phyloP scores from a whole-genome alignment of 2,888 invertebrate species.

The Hypolimnas misippus region DNA sequence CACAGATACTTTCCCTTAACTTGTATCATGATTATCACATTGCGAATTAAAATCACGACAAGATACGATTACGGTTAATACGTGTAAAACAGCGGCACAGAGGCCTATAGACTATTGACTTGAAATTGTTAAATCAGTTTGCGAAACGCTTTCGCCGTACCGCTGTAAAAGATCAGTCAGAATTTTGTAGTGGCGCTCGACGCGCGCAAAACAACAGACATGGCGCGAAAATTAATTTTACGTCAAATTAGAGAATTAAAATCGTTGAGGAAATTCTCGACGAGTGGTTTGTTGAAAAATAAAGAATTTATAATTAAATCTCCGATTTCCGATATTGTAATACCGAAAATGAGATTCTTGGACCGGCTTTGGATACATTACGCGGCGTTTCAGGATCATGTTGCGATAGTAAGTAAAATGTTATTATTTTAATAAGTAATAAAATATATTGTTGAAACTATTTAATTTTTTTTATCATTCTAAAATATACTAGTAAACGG shows the following conservation, averaged over 20 bases:
- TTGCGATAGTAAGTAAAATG: constrained; percentile 67
- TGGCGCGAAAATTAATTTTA: constrained; percentile 66
- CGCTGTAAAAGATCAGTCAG: constrained; percentile 18
- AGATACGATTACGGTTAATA: no score
- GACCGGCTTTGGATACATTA: constrained; percentile 67
- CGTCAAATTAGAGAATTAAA: constrained; percentile 67
- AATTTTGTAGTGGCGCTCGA: constrained; percentile 44
- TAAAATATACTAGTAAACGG: no score
- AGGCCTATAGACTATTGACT: constrained; percentile 10
- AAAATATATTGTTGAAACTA: no score
- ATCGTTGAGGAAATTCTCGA: constrained; percentile 62
- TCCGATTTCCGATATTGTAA: constrained; percentile 59
- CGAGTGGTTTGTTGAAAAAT: constrained; percentile 55
- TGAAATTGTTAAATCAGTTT: constrained; percentile 21
- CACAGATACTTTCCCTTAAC: no score
- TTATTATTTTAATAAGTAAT: not conserved
- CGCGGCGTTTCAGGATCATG: constrained; percentile 59
- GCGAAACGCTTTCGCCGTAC: constrained; percentile 20
- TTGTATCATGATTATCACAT: no score
- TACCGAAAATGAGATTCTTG: constrained; percentile 63
- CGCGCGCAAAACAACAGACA: constrained; percentile 56
- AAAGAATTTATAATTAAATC: constrained; percentile 69
- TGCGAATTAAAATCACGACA: no score
- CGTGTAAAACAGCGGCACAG: no score
- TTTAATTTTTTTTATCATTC: no score